Conservation (phyloP, 2,888 invertebrate genomes). For the Eristalis arbustorum region DNA sequence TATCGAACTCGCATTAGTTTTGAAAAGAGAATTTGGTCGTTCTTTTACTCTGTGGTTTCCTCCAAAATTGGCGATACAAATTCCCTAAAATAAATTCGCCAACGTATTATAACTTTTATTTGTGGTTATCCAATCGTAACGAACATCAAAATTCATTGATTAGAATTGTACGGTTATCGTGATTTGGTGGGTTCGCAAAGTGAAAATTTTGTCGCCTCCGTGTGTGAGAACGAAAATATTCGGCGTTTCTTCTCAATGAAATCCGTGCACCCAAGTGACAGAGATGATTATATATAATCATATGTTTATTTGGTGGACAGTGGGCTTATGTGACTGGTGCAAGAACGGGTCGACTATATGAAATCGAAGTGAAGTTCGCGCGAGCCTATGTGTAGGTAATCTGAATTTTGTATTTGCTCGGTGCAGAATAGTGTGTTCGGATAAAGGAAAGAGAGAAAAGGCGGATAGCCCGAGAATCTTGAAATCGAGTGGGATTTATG, state of each 20-base stretch:
- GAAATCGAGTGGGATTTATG: conserved; percentile 34
- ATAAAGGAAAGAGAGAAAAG: conserved; percentile 5
- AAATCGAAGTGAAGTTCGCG: conserved; percentile 35
- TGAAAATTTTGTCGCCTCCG: conserved; percentile 63
- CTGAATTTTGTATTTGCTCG: conserved; percentile 24
- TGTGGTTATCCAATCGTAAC: not conserved
- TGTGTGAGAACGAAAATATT: conserved; percentile 68
- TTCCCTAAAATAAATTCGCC: conserved; percentile 38
- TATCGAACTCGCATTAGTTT: conserved; percentile 43
- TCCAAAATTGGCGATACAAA: conserved; percentile 46
- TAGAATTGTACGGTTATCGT: not conserved
- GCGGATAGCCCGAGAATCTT: not conserved
- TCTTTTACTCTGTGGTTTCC: conserved; percentile 60
- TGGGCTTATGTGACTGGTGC: conserved; percentile 28
- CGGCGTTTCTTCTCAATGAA: conserved; percentile 69
- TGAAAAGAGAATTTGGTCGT: conserved; percentile 63
- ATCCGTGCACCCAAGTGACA: conserved; percentile 51
- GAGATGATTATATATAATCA: conserved; percentile 63
- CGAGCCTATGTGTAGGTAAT: conserved; percentile 39
- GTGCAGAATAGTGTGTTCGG: conserved; percentile 16
- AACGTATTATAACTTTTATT: not conserved
- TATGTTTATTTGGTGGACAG: conserved; percentile 64
- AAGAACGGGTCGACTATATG: conserved; percentile 38
- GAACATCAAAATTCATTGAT: conserved; percentile 24
- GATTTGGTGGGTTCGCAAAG: conserved; percentile 32